Conservation (phyloP, 1,140 invertebrate species). For the Diprion similis region DNA sequence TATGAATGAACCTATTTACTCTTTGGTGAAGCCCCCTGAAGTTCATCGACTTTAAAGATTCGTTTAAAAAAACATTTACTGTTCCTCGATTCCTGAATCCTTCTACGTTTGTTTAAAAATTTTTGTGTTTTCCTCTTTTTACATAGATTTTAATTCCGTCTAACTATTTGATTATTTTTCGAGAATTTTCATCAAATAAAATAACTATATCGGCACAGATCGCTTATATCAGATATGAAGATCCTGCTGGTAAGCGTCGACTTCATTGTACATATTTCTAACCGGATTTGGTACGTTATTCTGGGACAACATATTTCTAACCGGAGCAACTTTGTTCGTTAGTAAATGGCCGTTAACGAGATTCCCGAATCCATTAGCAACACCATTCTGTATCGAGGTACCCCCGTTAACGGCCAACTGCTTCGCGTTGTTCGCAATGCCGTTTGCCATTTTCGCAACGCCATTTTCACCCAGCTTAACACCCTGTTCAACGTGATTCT, state of each 20-base stretch:
- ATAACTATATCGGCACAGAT: no score
- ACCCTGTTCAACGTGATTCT: not conserved
- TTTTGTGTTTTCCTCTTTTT: no score
- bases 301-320: constrained; percentile 34
- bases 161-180: not conserved
- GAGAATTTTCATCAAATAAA: not conserved
- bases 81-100: no score
- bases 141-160: not conserved
- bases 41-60: no score
- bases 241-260: constrained; percentile 48
- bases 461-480: constrained; percentile 17
- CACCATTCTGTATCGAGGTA: constrained; percentile 50
- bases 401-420: constrained; percentile 26
- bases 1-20: no score
- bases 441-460: constrained; percentile 34
- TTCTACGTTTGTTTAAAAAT: no score
- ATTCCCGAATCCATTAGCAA: constrained; percentile 46
- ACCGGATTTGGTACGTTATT: constrained; percentile 37
- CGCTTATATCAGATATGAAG: constrained; percentile 44
- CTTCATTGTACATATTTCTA: constrained; percentile 55
- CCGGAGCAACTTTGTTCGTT: constrained; percentile 44
- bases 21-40: no score
- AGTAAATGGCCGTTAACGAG: constrained; percentile 45
- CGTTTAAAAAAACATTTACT: no score
- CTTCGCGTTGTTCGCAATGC: constrained; percentile 37